Conservation (phyloP, 2,888 invertebrate species). For the Balanococcus diminutus region DNA sequence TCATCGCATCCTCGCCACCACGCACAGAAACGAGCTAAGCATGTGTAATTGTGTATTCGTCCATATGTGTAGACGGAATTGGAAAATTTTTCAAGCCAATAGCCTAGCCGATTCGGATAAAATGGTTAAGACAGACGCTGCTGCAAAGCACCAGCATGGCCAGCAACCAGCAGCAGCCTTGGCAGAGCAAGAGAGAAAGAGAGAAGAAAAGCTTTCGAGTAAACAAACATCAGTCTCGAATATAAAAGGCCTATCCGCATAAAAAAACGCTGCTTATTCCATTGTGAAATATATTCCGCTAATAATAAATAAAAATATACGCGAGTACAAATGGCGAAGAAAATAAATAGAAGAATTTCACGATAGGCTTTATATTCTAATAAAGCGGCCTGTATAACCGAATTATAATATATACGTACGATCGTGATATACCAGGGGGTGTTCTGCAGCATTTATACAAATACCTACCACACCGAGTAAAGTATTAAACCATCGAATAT, state of each 20-base stretch:
- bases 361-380: conserved; percentile 10
- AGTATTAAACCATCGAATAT: no score
- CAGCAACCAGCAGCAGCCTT: no score
- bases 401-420: neutral
- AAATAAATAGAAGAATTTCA: conserved; percentile 27
- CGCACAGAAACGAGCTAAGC: neutral
- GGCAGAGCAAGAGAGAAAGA: neutral
- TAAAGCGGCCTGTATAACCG: neutral
- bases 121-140: neutral
- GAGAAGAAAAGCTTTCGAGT: conserved; percentile 34
- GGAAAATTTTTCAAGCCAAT: neutral
- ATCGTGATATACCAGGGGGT: neutral
- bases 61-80: neutral
- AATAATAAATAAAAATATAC: conserved; percentile 42
- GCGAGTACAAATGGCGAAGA: conserved; percentile 34
- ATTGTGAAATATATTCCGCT: conserved; percentile 13
- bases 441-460: neutral
- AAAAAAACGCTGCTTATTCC: conserved; percentile 9
- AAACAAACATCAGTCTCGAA: neutral
- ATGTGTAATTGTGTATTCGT: no score
- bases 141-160: neutral
- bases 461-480: no score
- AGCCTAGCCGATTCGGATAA: conserved; percentile 18
- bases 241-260: conserved; percentile 3
- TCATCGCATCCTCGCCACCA: neutral